Evolutionary conservation across 2,888 invertebrate species (phyloP).

Genomic region (Sphaeridia pumilis): DNA sequence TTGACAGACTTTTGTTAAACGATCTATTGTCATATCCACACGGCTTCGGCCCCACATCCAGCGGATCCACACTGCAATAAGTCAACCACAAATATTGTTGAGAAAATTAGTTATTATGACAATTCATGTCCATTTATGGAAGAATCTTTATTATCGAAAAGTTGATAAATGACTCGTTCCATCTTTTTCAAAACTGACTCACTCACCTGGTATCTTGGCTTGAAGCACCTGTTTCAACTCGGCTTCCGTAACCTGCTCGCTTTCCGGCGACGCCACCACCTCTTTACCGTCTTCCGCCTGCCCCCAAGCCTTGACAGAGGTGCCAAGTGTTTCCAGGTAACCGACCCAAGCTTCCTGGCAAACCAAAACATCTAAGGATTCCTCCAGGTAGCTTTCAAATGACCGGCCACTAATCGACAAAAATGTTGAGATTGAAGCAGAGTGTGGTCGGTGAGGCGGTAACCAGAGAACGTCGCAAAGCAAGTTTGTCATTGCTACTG

Average conservation of each 20-base stretch:
- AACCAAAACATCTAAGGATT: constrained; percentile 29
- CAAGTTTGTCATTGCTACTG: constrained; percentile 30
- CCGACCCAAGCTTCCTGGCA: constrained; percentile 30
- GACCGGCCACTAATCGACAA: constrained; percentile 35
- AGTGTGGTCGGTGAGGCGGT: constrained; percentile 32
- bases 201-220: constrained; percentile 31
- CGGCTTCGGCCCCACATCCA: constrained; percentile 36
- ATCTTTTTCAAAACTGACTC: background rate
- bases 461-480: constrained; percentile 35
- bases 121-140: background rate
- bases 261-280: constrained; percentile 11
- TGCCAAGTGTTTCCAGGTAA: constrained; percentile 27
- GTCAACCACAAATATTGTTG: background rate
- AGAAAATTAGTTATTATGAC: background rate
- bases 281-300: constrained; percentile 17
- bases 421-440: constrained; percentile 32
- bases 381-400: constrained; percentile 34
- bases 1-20: constrained; percentile 34
- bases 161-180: background rate
- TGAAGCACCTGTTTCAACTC: constrained; percentile 32
- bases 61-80: constrained; percentile 33
- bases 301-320: constrained; percentile 22
- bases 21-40: constrained; percentile 34
- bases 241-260: constrained; percentile 19
- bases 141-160: background rate